These are phyloP conservation scores for Hylyphantes graminicola DNA, from an alignment of 1,140 invertebrate genomes.

Conservation along the genomic window DNA sequence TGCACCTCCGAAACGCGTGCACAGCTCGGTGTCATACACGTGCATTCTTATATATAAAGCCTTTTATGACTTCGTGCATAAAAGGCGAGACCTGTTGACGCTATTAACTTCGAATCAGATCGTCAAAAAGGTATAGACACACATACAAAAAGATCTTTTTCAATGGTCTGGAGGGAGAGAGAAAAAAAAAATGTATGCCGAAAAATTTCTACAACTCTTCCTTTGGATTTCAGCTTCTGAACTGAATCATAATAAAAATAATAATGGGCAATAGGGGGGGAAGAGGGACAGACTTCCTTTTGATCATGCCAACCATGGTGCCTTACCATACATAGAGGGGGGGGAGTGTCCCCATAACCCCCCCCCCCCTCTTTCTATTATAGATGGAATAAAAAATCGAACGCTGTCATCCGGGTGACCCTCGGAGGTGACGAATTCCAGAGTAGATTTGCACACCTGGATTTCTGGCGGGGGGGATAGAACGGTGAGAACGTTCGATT, in stretches of 20 bases:
- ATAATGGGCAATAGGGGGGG: not conserved
- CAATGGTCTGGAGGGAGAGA: not conserved
- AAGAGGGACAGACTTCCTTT: not conserved
- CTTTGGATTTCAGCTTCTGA: not conserved
- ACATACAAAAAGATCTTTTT: not conserved
- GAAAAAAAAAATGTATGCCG: not conserved
- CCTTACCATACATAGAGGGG: not conserved
- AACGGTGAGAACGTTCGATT: slow-evolving; percentile 9
- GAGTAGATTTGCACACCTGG: slow-evolving; percentile 47
- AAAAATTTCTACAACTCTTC: slow-evolving; percentile 32
- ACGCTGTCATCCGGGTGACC: slow-evolving; percentile 29
- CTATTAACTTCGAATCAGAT: slow-evolving; percentile 48
- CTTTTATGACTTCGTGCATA: slow-evolving; percentile 7
- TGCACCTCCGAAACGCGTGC: not conserved
- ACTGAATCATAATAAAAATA: not conserved
- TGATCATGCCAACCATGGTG: slow-evolving; percentile 7
- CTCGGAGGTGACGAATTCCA: slow-evolving; percentile 40
- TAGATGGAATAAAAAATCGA: slow-evolving; percentile 1
- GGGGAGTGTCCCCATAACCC: not conserved
- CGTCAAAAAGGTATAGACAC: slow-evolving; percentile 8
- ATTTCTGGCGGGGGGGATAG: not conserved
- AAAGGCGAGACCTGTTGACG: slow-evolving; percentile 30
- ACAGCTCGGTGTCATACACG: slow-evolving; percentile 3
- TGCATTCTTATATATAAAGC: slow-evolving; percentile 14
- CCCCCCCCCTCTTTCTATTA: not conserved